Evolutionary conservation across 1,140 invertebrate species (phyloP), one percentile per base, ranked within the genome.

Genomic region (Dysdera silvatica): DNA sequence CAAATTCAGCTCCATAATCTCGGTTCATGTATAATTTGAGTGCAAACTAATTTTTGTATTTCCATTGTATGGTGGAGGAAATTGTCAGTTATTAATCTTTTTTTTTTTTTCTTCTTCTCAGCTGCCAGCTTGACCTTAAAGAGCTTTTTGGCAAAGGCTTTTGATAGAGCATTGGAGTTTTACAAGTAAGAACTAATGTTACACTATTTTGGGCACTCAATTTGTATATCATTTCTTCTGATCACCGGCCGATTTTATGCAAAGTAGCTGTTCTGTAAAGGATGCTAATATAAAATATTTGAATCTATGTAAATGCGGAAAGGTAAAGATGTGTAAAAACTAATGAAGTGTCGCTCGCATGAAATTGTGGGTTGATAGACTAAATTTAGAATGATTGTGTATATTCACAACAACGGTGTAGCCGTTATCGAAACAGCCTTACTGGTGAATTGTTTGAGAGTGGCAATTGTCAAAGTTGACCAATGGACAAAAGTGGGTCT

Each of bases 91-190:
- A 29, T 47, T 37, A 18, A 35, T 18, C 7, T 32, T 66, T n/a
- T n/a, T n/a, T n/a, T n/a, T n/a, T n/a, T n/a, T n/a, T n/a, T n/a
- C n/a, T 62, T 55, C 58, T 61, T 79, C 80, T 18, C 61, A 86
- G 87, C 83, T 67, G 88, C 89, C 62, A 85, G 87, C 8, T 80
- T 95, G 76, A 84, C 85, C 2, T 79, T 88, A 2, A 91, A 88
- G 69, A 88, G 84, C 70, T 79, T 95, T 40, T 95, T 93, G 73
- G 83, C 81, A 35, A 82, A 79, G 59, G 86, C 85, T 1, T 91
- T 87, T 73, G 76, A 83, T 62, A 80, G 85, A 64, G 78, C 82
- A 54, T 71, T 91, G 7, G 80, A 85, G 47, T 82, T 87, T 0
- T 95, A 88, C 75, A 83, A 82, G 71, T 85, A 83, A 66, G 69